Evolutionary conservation across 2,888 invertebrate species (phyloP).

Genomic region (Lysandra bellargus): DNA sequence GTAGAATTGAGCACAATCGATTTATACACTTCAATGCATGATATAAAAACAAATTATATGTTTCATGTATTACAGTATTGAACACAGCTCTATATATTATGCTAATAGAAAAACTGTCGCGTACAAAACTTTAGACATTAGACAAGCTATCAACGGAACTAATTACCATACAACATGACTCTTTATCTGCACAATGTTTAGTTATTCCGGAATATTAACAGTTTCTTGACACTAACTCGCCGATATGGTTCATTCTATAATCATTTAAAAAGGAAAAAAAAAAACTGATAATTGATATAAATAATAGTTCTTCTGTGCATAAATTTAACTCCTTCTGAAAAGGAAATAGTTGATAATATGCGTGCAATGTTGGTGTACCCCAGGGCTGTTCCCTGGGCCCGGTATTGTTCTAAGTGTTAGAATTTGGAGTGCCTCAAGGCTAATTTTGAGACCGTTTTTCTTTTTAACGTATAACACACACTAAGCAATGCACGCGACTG

Average conservation of each 20-base stretch:
- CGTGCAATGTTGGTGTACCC: background rate
- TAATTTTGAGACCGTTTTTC: no score
- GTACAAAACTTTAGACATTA: background rate
- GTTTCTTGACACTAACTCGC: conserved; percentile 2
- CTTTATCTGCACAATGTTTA: background rate
- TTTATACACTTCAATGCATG: background rate
- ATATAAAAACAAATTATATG: background rate
- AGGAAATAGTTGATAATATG: background rate
- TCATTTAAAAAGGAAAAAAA: background rate
- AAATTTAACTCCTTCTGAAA: background rate
- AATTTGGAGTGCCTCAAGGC: background rate
- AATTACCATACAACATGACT: conserved; percentile 36
- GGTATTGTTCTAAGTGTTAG: background rate
- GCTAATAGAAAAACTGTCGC: background rate
- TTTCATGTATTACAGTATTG: background rate
- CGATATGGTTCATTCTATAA: background rate
- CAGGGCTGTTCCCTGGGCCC: background rate
- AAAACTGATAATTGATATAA: background rate
- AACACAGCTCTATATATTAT: background rate
- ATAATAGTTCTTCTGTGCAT: background rate
- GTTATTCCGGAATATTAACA: background rate
- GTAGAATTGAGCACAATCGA: background rate
- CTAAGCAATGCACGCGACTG: conserved; percentile 20
- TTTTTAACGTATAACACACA: background rate
- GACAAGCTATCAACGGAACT: conserved; percentile 36